These are phyloP conservation scores for Trissolcus japonicus DNA, from an alignment of 2,888 invertebrate species.

Conservation along the genomic window DNA sequence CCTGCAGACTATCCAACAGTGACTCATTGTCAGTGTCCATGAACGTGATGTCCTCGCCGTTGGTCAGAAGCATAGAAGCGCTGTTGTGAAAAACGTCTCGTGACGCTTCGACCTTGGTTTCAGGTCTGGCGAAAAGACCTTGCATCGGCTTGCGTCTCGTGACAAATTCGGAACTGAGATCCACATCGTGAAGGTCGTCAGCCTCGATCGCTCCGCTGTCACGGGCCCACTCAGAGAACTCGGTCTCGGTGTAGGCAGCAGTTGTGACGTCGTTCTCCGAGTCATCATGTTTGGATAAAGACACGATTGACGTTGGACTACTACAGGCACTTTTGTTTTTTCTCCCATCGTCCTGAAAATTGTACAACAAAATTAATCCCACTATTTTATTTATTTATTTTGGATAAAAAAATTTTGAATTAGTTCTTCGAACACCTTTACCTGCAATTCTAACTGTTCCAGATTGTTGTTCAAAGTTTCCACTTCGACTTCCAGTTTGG, in stretches of 20 bases:
- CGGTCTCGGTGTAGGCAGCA: conserved; percentile 88
- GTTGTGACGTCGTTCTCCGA: conserved; percentile 84
- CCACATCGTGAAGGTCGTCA: conserved; percentile 84
- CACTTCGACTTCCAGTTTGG: conserved; percentile 55
- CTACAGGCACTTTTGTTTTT: conserved; percentile 76
- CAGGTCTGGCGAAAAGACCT: conserved; percentile 23
- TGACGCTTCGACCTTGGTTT: neutral
- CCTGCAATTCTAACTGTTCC: conserved; percentile 67
- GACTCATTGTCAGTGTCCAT: conserved; percentile 92
- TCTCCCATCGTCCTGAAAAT: conserved; percentile 54
- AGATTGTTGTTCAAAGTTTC: conserved; percentile 69
- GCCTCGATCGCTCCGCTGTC: conserved; percentile 83
- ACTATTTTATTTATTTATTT: too few species aligned
- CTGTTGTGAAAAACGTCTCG: conserved; percentile 59
- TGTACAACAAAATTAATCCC: neutral
- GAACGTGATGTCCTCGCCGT: conserved; percentile 88
- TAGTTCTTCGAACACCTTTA: too few species aligned
- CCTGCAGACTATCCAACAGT: conserved; percentile 81
- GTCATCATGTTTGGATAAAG: conserved; percentile 76
- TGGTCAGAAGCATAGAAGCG: conserved; percentile 70
- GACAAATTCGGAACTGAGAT: conserved; percentile 78
- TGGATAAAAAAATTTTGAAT: too few species aligned
- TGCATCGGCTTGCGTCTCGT: conserved; percentile 63
- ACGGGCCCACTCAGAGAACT: conserved; percentile 92
- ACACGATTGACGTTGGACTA: conserved; percentile 78